Percentiles rank a stretch among this genome's conserved stretches.
These are phyloP conservation scores for Pocillopora damicornis DNA, from an alignment of 64 coral and sea anemone species.

Conservation along the genomic window DNA sequence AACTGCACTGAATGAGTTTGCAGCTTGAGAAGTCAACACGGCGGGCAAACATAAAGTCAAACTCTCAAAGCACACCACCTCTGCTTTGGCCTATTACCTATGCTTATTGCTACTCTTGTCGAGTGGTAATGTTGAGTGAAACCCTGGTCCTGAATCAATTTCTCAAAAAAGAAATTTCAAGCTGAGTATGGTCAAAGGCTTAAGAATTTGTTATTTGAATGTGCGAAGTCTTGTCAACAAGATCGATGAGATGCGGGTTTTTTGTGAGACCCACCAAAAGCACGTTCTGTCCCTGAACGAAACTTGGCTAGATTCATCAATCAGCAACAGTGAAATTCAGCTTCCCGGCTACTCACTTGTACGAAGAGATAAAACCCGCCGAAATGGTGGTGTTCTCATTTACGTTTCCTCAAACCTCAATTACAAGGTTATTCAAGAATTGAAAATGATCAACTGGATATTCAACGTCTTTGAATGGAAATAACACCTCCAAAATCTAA, in stretches of 20 bases:
- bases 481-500: constrained; percentile 38
- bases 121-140: constrained; percentile 16
- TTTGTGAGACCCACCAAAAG: constrained; percentile 20
- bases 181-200: constrained; percentile 10
- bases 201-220: constrained; percentile 44
- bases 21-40: neutral
- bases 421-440: constrained; percentile 13
- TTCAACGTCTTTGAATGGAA: constrained; percentile 33
- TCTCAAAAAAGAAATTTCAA: neutral
- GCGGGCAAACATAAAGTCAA: constrained; percentile 15
- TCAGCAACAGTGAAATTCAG: constrained; percentile 33
- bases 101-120: constrained; percentile 13
- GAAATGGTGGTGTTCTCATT: constrained; percentile 46
- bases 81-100: constrained; percentile 11
- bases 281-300: constrained; percentile 41
- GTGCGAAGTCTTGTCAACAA: constrained; percentile 50
- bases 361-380: constrained; percentile 27
- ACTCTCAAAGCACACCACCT: constrained; percentile 12
- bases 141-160: constrained; percentile 13
- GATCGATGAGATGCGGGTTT: constrained; percentile 38
- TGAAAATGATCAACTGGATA: constrained; percentile 8
- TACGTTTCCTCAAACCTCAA: constrained; percentile 17
- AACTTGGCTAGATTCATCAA: constrained; percentile 32
- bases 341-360: constrained; percentile 12
- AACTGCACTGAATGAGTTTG: constrained; percentile 5